phyloP scores from a whole-genome alignment of 2,797 vertebrate genomes.

The Cyclopterus lumpus region DNA sequence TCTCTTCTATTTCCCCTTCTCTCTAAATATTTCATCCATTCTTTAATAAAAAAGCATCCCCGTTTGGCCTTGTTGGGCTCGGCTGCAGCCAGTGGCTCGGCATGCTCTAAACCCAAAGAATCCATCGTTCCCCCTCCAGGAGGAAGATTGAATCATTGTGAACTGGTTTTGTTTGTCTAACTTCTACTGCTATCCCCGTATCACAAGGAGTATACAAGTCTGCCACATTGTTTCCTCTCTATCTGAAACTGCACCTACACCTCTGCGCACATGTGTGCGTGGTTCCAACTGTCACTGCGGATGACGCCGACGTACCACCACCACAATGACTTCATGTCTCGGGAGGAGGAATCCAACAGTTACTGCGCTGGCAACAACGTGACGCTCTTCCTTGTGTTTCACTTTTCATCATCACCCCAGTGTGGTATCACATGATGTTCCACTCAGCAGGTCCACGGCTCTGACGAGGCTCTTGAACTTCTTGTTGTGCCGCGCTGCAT shows the following conservation, averaged over 20 bases:
- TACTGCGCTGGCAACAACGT: not conserved
- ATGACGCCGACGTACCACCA: no score
- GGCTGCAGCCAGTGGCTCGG: constrained; percentile 82
- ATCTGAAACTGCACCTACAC: not conserved
- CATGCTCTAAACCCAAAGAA: constrained; percentile 78
- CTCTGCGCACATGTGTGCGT: not conserved
- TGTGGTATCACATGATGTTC: not conserved
- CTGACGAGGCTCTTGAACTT: not conserved
- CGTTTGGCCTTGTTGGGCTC: constrained; percentile 39
- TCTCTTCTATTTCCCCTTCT: not conserved
- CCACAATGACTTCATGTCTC: no score
- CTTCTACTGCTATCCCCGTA: constrained; percentile 84
- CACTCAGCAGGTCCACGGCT: not conserved
- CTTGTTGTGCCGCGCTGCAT: not conserved
- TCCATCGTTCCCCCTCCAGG: constrained; percentile 83
- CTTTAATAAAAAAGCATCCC: not conserved
- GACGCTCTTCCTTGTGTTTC: constrained; percentile 14
- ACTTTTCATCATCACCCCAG: not conserved
- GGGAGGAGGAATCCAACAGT: no score
- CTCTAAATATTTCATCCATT: not conserved
- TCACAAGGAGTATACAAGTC: not conserved
- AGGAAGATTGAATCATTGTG: constrained; percentile 81
- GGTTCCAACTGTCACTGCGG: no score
- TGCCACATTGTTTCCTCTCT: not conserved
- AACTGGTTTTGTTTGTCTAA: constrained; percentile 62